These are phyloP conservation scores for Sebastolobus alascanus DNA, from an alignment of 2,797 vertebrate species.

Conservation along the genomic window DNA sequence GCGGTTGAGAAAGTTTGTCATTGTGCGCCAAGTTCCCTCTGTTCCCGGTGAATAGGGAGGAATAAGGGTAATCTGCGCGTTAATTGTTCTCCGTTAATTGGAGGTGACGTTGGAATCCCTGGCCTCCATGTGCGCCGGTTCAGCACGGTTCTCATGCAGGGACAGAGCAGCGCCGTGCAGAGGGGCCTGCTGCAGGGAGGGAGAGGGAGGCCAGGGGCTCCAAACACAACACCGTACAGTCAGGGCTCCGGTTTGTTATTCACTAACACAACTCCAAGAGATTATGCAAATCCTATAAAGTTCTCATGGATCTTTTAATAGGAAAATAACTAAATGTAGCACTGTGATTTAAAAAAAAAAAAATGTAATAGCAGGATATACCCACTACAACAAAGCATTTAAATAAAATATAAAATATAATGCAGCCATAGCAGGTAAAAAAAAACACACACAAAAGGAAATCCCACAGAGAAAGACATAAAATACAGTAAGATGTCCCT, in stretches of 20 bases:
- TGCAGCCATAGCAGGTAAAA: conserved; percentile 11
- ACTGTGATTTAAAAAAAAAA: background rate
- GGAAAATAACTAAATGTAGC: conserved; percentile 17
- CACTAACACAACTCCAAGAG: conserved; percentile 39
- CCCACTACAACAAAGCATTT: background rate
- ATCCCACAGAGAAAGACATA: background rate
- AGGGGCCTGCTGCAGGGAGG: conserved; percentile 65
- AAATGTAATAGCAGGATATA: background rate
- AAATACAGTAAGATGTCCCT: background rate
- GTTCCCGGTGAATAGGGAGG: conserved; percentile 78
- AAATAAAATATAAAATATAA: conserved; percentile 5
- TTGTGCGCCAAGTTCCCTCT: conserved; percentile 79
- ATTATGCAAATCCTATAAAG: conserved; percentile 60
- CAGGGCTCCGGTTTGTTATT: conserved; percentile 24
- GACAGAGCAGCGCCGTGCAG: conserved; percentile 34
- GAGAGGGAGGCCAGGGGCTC: conserved; percentile 22
- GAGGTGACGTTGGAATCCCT: conserved; percentile 93
- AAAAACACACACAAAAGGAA: conserved; percentile 4
- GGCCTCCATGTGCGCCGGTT: conserved; percentile 74
- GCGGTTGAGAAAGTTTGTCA: conserved; percentile 81
- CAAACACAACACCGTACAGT: conserved; percentile 25
- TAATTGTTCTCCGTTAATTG: conserved; percentile 97
- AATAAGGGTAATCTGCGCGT: conserved; percentile 89
- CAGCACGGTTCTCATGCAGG: conserved; percentile 75
- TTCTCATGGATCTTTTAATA: conserved; percentile 35